These are phyloP conservation scores for Eptesicus fuscus DNA, from an alignment of 2,113 vertebrate species.

Conservation along the genomic window DNA sequence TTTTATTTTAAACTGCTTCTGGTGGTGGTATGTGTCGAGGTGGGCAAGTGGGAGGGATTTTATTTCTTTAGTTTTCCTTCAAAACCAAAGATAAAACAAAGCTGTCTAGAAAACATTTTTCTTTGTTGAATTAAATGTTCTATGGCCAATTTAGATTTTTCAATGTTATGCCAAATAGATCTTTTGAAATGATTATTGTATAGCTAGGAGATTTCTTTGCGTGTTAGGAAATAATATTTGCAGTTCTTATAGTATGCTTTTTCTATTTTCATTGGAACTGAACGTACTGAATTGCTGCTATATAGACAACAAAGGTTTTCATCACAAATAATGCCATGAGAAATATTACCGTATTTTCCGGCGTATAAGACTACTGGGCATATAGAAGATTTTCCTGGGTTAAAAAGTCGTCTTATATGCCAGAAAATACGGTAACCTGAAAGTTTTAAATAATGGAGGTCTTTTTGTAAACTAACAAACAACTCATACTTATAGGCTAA, in stretches of 20 bases:
- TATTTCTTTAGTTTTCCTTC: constrained; percentile 40
- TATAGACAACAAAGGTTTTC: neutral
- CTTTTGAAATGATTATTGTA: neutral
- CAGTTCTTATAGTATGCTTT: neutral
- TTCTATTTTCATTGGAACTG: neutral
- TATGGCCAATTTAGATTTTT: constrained; percentile 38
- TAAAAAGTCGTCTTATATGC: too few species aligned
- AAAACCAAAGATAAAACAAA: constrained; percentile 37
- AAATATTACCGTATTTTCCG: neutral
- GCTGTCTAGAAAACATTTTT: neutral
- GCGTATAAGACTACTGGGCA: too few species aligned
- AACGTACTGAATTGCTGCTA: neutral
- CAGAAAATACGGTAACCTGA: neutral
- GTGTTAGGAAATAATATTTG: neutral
- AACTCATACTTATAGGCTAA: neutral
- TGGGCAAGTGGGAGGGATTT: neutral
- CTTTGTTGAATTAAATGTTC: constrained; percentile 17
- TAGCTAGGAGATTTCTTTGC: neutral
- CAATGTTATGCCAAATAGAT: neutral
- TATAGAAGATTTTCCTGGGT: too few species aligned
- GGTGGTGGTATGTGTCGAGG: neutral
- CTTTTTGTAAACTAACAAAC: neutral
- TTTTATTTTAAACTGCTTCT: neutral
- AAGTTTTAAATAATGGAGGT: neutral
- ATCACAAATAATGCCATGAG: neutral